A percentile compares a stretch with the other conserved stretches of the same genome.
These are phyloP conservation scores for Penaeus japonicus DNA, from an alignment of 1,140 invertebrate species.

Conservation along the genomic window DNA sequence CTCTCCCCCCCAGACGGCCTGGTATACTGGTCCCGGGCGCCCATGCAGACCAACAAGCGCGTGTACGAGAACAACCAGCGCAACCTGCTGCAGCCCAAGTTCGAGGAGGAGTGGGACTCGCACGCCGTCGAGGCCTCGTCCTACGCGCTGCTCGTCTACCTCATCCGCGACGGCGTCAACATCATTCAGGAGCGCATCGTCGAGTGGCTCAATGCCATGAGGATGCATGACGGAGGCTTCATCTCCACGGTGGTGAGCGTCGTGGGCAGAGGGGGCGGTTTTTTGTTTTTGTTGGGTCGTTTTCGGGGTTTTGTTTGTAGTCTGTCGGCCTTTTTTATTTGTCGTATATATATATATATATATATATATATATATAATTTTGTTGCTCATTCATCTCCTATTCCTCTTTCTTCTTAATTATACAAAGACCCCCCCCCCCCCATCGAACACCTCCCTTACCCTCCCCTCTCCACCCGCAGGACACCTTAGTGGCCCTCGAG, in stretches of 20 bases:
- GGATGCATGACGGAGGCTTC: constrained; percentile 69
- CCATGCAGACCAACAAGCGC: constrained; percentile 62
- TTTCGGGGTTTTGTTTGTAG: neutral
- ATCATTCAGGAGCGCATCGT: constrained; percentile 67
- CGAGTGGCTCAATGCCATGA: constrained; percentile 71
- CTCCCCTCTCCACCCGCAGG: constrained; percentile 59
- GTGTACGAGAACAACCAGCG: constrained; percentile 67
- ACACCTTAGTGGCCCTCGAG: constrained; percentile 70
- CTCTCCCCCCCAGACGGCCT: constrained; percentile 64
- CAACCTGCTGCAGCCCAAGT: constrained; percentile 66
- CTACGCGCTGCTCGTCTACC: constrained; percentile 70
- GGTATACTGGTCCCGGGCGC: constrained; percentile 67
- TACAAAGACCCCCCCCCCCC: too few species aligned
- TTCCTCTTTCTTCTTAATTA: too few species aligned
- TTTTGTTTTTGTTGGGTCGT: neutral
- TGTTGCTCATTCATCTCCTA: too few species aligned
- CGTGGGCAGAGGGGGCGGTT: neutral
- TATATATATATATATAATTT: too few species aligned
- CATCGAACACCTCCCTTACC: too few species aligned
- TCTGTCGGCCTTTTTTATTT: too few species aligned
- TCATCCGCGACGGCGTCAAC: constrained; percentile 65
- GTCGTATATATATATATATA: too few species aligned
- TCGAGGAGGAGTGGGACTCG: constrained; percentile 63
- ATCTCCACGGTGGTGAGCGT: constrained; percentile 68
- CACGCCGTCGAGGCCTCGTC: constrained; percentile 70